These are phyloP conservation scores for Heliconius hermathena DNA, from an alignment of 1,140 invertebrate species.

Conservation along the genomic window DNA sequence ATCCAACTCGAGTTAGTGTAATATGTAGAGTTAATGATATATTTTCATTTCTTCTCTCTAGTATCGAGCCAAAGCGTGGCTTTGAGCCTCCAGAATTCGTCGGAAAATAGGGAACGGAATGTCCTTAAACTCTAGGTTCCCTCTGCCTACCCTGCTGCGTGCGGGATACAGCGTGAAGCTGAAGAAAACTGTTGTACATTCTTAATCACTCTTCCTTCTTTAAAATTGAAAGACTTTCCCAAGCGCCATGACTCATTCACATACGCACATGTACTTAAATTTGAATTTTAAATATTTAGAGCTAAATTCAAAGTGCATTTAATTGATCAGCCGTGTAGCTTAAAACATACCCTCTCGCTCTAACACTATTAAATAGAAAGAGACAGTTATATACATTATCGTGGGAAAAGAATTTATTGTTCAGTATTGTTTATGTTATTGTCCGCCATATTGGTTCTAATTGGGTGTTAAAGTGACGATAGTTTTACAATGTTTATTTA, in stretches of 20 bases:
- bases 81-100: too few species aligned
- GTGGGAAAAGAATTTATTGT: slow-evolving; percentile 45
- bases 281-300: slow-evolving; percentile 8
- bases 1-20: too few species aligned
- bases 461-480: slow-evolving; percentile 40
- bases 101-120: too few species aligned
- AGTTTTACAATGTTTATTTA: slow-evolving; percentile 27
- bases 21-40: too few species aligned
- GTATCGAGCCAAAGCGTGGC: too few species aligned
- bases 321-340: slow-evolving; percentile 7
- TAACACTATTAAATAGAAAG: slow-evolving; percentile 12
- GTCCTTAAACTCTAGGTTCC: too few species aligned
- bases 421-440: slow-evolving; percentile 47
- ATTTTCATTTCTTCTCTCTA: too few species aligned
- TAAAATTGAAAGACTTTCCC: not conserved
- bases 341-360: slow-evolving; percentile 8
- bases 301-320: slow-evolving; percentile 10
- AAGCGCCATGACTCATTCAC: not conserved
- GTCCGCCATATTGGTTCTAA: slow-evolving; percentile 44
- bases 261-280: not conserved
- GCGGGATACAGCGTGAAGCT: too few species aligned
- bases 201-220: not conserved
- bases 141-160: too few species aligned
- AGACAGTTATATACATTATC: not conserved
- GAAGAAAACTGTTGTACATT: too few species aligned